phyloP scores from a whole-genome alignment of 2,113 vertebrate genomes.

The mouse (Mus musculus) region DNA sequence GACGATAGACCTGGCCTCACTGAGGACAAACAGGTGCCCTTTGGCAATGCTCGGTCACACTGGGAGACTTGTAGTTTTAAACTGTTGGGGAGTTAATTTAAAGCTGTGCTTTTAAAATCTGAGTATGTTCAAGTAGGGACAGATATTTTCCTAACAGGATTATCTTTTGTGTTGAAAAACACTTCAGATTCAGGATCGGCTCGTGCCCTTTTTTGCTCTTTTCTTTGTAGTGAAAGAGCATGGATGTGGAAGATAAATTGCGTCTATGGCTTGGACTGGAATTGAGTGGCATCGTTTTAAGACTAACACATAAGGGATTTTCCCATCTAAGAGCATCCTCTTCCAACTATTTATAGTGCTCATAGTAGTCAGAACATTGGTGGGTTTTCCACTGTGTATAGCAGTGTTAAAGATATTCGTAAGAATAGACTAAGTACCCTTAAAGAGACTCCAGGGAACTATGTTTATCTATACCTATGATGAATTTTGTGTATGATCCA shows the following conservation, averaged over 20 bases:
- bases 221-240: slow-evolving; percentile 7
- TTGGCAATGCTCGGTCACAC: not conserved
- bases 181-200: not conserved
- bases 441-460: not conserved
- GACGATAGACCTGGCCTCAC: not conserved
- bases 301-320: slow-evolving; percentile 11
- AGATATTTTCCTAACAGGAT: slow-evolving; percentile 43
- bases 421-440: not conserved
- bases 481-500: not conserved
- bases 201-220: not conserved
- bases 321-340: not conserved
- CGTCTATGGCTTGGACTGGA: not conserved
- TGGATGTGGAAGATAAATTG: slow-evolving; percentile 8
- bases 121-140: not conserved
- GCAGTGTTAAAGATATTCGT: not conserved
- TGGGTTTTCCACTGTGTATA: slow-evolving; percentile 42
- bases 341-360: not conserved
- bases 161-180: not conserved
- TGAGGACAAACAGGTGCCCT: not conserved
- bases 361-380: not conserved
- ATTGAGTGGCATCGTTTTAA: not conserved
- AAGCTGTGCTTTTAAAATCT: slow-evolving; percentile 32
- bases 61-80: not conserved
- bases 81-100: not conserved
- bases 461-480: not conserved